A percentile compares a stretch with the other conserved stretches of the same genome.
phyloP scores from a whole-genome alignment of 2,113 vertebrate genomes.

The Macaca fascicularis region T2T-MFA8v1.1 NC_088377.1:21120001-21120500 shows the following conservation, averaged over 20 bases:
- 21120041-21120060: neutral
- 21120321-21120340: neutral
- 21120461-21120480: neutral
- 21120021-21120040: neutral
- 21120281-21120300: neutral
- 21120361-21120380: too few species aligned
- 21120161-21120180: neutral
- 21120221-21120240: neutral
- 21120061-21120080: neutral
- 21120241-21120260: neutral
- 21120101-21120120: neutral
- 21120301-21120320: neutral
- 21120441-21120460: neutral
- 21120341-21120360: neutral
- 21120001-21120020: neutral
- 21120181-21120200: neutral
- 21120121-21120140: neutral
- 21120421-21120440: neutral
- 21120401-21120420: neutral
- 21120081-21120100: neutral
- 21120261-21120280: neutral
- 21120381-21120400: neutral
- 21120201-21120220: neutral
- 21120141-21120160: neutral
- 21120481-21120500: neutral